phyloP scores from a whole-genome alignment of 92 coral and sea anemone genomes.

The Phenganax subtilis region DNA sequence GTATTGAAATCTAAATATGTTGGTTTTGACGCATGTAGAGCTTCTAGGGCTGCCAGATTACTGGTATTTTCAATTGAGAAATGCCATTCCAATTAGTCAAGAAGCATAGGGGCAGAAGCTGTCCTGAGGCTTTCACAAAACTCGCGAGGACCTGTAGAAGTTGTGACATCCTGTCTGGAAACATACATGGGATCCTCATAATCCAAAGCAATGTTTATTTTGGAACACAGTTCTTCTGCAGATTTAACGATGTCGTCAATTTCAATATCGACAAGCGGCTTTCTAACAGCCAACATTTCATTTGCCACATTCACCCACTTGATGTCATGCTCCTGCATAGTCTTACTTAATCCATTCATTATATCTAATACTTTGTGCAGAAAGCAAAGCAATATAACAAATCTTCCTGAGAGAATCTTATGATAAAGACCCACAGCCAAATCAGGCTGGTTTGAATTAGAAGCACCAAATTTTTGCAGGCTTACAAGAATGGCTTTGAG shows the following conservation, averaged over 20 bases:
- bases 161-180: conserved; percentile 14
- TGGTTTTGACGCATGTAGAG: conserved; percentile 33
- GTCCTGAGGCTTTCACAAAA: conserved; percentile 15
- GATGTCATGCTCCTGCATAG: conserved; percentile 17
- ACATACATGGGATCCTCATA: conserved; percentile 20
- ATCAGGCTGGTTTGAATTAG: conserved; percentile 31
- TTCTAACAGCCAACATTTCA: conserved; percentile 32
- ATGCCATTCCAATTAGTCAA: conserved; percentile 7
- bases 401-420: conserved; percentile 22
- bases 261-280: conserved; percentile 9
- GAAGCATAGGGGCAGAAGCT: conserved; percentile 21
- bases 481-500: conserved; percentile 22
- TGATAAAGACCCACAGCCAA: conserved; percentile 33
- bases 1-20: conserved; percentile 16
- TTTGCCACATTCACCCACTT: conserved; percentile 16
- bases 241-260: conserved; percentile 18
- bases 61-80: background rate
- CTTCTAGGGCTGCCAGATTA: conserved; percentile 22
- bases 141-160: background rate
- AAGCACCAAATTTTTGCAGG: conserved; percentile 18
- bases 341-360: conserved; percentile 26
- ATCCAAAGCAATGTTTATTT: conserved; percentile 9
- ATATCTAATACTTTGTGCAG: conserved; percentile 4
- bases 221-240: conserved; percentile 20
- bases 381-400: conserved; percentile 25